Evolutionary conservation across 2,888 invertebrate species (phyloP).

Genomic region (Epistrophe eligans): DNA sequence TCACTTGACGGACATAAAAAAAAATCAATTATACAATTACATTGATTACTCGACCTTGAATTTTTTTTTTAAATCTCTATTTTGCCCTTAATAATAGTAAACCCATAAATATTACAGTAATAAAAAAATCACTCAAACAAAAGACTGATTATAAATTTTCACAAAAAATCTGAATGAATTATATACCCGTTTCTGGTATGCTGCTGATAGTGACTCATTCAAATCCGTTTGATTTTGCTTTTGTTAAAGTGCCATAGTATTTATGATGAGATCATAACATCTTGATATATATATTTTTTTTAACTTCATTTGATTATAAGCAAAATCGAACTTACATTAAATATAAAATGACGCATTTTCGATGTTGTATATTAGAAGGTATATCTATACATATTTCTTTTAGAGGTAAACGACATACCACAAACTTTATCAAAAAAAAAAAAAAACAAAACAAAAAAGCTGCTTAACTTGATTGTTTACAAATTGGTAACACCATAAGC

Average conservation of each 20-base stretch:
- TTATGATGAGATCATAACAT: constrained; percentile 36
- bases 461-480: not conserved
- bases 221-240: not conserved
- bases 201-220: constrained; percentile 31
- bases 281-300: not conserved
- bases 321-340: not conserved
- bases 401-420: constrained; percentile 28
- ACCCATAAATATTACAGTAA: not conserved
- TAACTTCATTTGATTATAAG: not conserved
- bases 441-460: not conserved
- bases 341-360: constrained; percentile 15
- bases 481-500: not conserved
- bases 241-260: constrained; percentile 4
- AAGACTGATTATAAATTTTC: not conserved
- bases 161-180: not conserved
- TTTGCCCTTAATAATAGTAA: not conserved
- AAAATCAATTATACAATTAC: too few species aligned
- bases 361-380: not conserved
- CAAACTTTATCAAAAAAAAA: not conserved
- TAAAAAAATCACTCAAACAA: not conserved
- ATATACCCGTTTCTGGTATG: constrained; percentile 28
- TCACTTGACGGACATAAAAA: too few species aligned
- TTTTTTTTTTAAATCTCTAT: too few species aligned
- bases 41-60: too few species aligned
- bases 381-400: not conserved